A percentile compares a stretch with the other conserved stretches of the same genome.
These are phyloP conservation scores for Cercocebus atys DNA, from an alignment of 2,113 vertebrate species.

Conservation along the genomic window DNA sequence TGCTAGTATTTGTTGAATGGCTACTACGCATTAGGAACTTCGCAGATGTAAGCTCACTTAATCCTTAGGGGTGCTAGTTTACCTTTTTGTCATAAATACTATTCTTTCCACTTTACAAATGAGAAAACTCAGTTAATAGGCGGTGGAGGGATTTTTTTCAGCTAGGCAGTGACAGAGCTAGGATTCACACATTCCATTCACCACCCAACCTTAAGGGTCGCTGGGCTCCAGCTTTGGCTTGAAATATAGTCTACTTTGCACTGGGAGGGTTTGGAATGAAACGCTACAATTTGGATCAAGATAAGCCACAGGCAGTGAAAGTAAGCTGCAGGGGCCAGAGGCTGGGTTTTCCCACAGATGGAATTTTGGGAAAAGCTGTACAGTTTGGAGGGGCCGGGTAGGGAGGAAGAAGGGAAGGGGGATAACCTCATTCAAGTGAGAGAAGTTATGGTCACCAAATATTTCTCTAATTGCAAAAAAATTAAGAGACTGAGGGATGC, in stretches of 20 bases:
- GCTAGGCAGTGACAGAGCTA: not conserved
- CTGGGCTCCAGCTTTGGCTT: accelerated
- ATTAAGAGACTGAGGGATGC: conserved; percentile 29
- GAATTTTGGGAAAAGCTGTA: not conserved
- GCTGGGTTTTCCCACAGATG: not conserved
- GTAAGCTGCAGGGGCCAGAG: accelerated
- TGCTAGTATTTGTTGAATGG: accelerated
- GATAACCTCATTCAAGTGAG: not conserved
- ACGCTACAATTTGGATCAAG: not conserved
- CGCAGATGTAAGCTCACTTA: too few relatives aligned
- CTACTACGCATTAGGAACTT: accelerated
- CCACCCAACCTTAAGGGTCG: accelerated
- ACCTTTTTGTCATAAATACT: not conserved
- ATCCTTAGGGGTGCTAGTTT: too few relatives aligned
- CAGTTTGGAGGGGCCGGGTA: not conserved
- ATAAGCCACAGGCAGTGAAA: not conserved
- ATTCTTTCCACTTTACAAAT: not conserved
- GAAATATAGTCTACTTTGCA: accelerated
- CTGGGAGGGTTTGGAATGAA: not conserved
- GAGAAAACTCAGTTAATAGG: not conserved
- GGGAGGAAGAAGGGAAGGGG: not conserved
- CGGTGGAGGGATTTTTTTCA: accelerated
- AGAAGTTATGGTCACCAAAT: not conserved
- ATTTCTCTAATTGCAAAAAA: conserved; percentile 60
- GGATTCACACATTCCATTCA: not conserved